phyloP scores from a whole-genome alignment of 2,113 vertebrate species.

The Xiphophorus couchianus region DNA sequence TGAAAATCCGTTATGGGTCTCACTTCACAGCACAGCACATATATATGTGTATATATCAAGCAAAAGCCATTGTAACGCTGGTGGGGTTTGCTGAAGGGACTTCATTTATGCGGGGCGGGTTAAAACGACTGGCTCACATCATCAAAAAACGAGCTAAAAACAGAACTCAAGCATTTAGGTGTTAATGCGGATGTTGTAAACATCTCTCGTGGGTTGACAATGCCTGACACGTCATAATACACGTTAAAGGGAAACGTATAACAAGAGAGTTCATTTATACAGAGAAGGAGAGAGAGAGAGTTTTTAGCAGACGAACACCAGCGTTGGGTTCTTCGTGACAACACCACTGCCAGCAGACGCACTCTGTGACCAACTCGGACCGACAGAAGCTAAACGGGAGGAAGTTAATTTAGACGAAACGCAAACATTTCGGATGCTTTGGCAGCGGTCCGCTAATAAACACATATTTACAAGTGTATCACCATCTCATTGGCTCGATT shows the following conservation, averaged over 20 bases:
- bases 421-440: constrained; percentile 29
- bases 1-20: no score
- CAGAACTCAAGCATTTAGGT: neutral
- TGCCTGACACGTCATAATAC: constrained; percentile 12
- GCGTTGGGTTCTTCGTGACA: constrained; percentile 33
- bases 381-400: constrained; percentile 6
- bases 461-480: neutral
- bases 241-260: constrained; percentile 14
- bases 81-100: neutral
- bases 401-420: neutral
- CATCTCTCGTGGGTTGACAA: constrained; percentile 13
- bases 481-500: neutral
- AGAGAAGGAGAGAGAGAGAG: neutral
- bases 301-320: constrained; percentile 6
- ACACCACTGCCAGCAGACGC: constrained; percentile 28
- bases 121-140: neutral
- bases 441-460: constrained; percentile 17
- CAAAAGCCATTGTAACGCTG: neutral
- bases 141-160: neutral
- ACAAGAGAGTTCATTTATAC: constrained; percentile 13
- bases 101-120: neutral
- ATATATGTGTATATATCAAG: neutral
- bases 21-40: neutral
- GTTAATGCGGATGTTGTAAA: constrained; percentile 39
- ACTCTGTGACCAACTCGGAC: constrained; percentile 23